These are phyloP conservation scores for Gibbula magus DNA, from an alignment of 2,888 invertebrate genomes.

Conservation along the genomic window DNA sequence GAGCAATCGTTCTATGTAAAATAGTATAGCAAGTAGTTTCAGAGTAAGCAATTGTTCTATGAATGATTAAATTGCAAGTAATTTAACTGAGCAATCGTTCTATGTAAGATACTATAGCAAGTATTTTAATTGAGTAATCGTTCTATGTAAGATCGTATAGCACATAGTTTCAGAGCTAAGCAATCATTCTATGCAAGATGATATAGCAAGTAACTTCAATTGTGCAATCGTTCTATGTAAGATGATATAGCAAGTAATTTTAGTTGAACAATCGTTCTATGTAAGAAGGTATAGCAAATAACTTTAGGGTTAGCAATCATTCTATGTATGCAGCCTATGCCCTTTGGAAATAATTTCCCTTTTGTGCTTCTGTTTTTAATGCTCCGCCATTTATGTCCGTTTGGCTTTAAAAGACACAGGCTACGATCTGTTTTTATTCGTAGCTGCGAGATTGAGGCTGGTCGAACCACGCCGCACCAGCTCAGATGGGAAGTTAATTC, in stretches of 20 bases:
- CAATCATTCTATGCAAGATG: not conserved
- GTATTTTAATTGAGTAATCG: not conserved
- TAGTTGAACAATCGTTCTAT: not conserved
- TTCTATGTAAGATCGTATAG: not conserved
- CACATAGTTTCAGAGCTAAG: not conserved
- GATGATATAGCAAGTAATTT: not conserved
- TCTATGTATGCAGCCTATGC: not conserved
- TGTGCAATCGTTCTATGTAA: not conserved
- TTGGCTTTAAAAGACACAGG: not conserved
- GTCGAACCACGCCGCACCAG: not conserved
- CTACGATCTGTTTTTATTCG: not conserved
- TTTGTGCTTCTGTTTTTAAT: not conserved
- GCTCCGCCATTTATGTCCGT: not conserved
- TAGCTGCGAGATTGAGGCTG: not conserved
- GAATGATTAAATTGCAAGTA: not conserved
- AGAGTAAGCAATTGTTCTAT: not conserved
- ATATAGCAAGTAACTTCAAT: not conserved
- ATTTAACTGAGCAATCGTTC: not conserved
- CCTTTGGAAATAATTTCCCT: not conserved
- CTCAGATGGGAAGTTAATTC: constrained; percentile 30
- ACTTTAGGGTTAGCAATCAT: not conserved
- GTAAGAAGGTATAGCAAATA: not conserved
- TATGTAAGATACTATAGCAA: not conserved
- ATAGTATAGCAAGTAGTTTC: not conserved
- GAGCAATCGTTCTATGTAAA: not conserved